Percentiles rank a stretch among this genome's conserved stretches.
Conservation (phyloP, 2,797 vertebrate species). For the Sciaenops ocellatus region DNA sequence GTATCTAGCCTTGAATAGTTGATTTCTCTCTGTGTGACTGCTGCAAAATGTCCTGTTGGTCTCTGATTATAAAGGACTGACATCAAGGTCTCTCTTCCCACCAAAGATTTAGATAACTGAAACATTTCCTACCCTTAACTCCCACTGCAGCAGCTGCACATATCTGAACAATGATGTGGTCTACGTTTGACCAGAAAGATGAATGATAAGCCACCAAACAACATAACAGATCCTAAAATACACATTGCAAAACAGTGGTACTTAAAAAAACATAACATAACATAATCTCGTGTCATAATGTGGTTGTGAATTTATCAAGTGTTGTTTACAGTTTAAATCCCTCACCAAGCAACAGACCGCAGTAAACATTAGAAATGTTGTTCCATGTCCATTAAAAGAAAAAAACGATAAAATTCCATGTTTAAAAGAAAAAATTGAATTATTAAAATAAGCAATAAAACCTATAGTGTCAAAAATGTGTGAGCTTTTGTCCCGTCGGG, state of each 20-base stretch:
- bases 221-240: neutral
- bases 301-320: neutral
- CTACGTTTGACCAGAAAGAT: neutral
- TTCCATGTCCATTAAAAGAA: constrained; percentile 15
- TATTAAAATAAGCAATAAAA: constrained; percentile 21
- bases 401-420: neutral
- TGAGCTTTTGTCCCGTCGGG: neutral
- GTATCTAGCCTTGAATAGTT: neutral
- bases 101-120: neutral
- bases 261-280: neutral
- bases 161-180: neutral
- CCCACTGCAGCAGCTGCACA: neutral
- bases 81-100: constrained; percentile 1
- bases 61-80: neutral
- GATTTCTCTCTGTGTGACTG: neutral
- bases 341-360: constrained; percentile 18
- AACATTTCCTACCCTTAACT: neutral
- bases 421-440: constrained; percentile 10
- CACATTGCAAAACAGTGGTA: neutral
- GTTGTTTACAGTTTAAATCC: constrained; percentile 20
- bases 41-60: neutral
- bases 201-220: neutral
- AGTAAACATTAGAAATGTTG: constrained; percentile 32
- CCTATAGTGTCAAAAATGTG: constrained; percentile 19
- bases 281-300: neutral